phyloP scores from a whole-genome alignment of 2,888 invertebrate genomes.

The Crossocerus cetratus region DNA sequence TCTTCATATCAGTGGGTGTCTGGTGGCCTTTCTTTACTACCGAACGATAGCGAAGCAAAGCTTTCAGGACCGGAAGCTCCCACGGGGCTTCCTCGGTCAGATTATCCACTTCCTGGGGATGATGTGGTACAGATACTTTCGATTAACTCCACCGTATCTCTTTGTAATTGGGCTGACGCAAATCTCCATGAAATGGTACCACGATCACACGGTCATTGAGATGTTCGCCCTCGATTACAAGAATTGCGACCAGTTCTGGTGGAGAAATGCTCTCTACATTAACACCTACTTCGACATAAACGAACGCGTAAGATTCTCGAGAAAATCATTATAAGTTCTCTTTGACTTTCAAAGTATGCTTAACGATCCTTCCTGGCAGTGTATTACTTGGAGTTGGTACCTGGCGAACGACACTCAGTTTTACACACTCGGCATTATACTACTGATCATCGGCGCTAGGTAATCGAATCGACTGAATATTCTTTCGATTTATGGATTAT shows the following conservation, averaged over 20 bases:
- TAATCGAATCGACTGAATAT: too few relatives aligned
- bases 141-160: constrained; percentile 89
- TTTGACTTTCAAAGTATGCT: too few relatives aligned
- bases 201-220: constrained; percentile 86
- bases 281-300: constrained; percentile 85
- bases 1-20: constrained; percentile 80
- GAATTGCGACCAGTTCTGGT: constrained; percentile 89
- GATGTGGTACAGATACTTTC: constrained; percentile 75
- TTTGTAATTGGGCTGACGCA: constrained; percentile 88
- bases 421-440: constrained; percentile 83
- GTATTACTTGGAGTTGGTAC: constrained; percentile 91
- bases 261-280: constrained; percentile 90
- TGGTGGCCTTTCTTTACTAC: constrained; percentile 86
- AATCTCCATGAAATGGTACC: constrained; percentile 84
- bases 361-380: constrained; percentile 74
- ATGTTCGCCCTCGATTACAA: constrained; percentile 84
- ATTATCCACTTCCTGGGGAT: constrained; percentile 78
- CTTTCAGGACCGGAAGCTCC: constrained; percentile 74
- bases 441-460: constrained; percentile 84
- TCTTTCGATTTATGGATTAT: not conserved
- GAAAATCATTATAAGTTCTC: not conserved
- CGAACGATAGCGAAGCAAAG: constrained; percentile 81
- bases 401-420: constrained; percentile 90
- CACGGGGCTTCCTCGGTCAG: constrained; percentile 75
- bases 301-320: constrained; percentile 5